These are phyloP conservation scores for Acleris holmiana DNA, from an alignment of 2,888 invertebrate species.

Conservation along the genomic window DNA sequence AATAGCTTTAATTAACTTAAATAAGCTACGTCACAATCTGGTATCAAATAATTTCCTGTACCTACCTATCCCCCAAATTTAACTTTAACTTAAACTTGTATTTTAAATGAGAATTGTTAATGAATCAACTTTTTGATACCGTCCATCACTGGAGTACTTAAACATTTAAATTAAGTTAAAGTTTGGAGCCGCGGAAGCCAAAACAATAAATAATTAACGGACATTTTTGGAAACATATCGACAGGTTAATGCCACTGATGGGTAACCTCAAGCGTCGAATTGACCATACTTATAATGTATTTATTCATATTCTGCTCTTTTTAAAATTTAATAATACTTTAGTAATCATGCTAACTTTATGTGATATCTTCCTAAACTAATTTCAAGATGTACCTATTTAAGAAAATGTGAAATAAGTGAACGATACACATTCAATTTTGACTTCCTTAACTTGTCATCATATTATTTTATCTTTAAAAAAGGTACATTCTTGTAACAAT, in stretches of 20 bases:
- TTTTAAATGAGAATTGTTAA: conserved; percentile 18
- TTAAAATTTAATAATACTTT: too few species aligned
- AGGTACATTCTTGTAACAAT: not conserved
- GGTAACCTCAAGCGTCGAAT: too few species aligned
- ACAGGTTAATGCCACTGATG: too few species aligned
- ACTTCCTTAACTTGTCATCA: too few species aligned
- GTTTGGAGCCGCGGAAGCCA: conserved; percentile 14
- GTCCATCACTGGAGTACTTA: conserved; percentile 7
- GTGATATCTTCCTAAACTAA: too few species aligned
- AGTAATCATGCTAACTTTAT: too few species aligned
- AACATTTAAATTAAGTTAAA: conserved; percentile 20
- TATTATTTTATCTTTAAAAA: too few species aligned
- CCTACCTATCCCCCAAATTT: conserved; percentile 8
- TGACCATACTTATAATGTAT: too few species aligned
- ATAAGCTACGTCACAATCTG: not conserved
- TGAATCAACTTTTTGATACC: conserved; percentile 26
- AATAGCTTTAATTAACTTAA: not conserved
- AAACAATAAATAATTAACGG: conserved; percentile 18
- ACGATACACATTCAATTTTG: too few species aligned
- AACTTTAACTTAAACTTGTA: conserved; percentile 17
- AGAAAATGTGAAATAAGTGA: too few species aligned
- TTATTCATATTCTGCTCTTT: too few species aligned
- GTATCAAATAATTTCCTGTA: conserved; percentile 20
- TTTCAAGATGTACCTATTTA: too few species aligned
- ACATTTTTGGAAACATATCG: not conserved